Evolutionary conservation across 2,888 invertebrate genomes (phyloP).

Genomic region (Nephrotoma guestfalica): DNA sequence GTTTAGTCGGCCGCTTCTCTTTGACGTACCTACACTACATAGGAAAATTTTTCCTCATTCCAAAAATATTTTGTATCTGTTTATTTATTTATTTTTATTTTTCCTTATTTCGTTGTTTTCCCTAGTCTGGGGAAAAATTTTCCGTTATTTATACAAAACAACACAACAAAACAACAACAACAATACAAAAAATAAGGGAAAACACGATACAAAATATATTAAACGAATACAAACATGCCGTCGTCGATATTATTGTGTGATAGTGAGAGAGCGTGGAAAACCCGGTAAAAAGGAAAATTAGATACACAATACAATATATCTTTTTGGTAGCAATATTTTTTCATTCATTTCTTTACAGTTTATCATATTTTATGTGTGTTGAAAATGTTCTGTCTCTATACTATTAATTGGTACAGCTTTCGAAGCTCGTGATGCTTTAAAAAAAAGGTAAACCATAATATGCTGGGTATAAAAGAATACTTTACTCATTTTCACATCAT

Average conservation of each 20-base stretch:
- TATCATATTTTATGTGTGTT: neutral
- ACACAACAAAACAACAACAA: neutral
- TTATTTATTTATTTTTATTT: conserved; percentile 7
- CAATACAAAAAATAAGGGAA: neutral
- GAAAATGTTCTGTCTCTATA: neutral
- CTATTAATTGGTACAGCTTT: no score
- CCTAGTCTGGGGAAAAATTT: neutral
- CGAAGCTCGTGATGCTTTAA: no score
- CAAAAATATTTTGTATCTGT: conserved; percentile 9
- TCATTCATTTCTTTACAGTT: neutral
- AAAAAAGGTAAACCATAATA: no score
- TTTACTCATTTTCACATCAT: no score
- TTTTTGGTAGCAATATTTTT: neutral
- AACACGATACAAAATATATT: neutral
- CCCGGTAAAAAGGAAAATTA: neutral
- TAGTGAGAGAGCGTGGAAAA: neutral
- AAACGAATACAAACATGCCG: neutral
- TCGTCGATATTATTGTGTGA: neutral
- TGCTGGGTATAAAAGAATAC: no score
- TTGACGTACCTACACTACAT: no score
- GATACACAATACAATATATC: neutral
- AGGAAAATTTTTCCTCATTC: conserved; percentile 8
- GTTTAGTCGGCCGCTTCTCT: conserved; percentile 8
- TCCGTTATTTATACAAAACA: neutral
- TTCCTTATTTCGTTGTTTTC: neutral